Percentiles rank a stretch among this genome's conserved stretches.
Conservation (phyloP, 2,113 vertebrate species). For the Apus apus region DNA sequence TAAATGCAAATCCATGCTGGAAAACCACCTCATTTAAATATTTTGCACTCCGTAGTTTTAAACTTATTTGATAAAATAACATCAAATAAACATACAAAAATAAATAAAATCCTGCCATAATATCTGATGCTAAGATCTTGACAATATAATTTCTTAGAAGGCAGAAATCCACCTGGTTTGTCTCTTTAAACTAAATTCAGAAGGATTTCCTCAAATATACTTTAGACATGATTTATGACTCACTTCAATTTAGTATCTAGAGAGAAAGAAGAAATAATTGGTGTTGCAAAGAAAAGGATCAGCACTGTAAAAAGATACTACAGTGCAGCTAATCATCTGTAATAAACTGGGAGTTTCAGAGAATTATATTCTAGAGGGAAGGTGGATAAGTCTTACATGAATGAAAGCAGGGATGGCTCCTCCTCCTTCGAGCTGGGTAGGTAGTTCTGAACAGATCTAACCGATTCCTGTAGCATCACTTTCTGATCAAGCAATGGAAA, state of each 20-base stretch:
- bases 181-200: constrained; percentile 21
- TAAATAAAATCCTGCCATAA: not conserved
- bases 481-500: not conserved
- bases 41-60: not conserved
- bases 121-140: not conserved
- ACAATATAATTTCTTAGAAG: not conserved
- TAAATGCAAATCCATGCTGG: not conserved
- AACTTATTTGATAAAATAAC: not conserved
- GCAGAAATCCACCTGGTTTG: not conserved
- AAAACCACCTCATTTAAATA: not conserved
- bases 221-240: not conserved
- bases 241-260: not conserved
- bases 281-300: not conserved
- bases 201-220: not conserved
- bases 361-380: not conserved
- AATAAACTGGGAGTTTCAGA: not conserved
- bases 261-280: not conserved
- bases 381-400: not conserved
- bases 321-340: not conserved
- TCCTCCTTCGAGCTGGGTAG: not conserved
- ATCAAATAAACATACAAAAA: not conserved
- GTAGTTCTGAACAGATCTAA: not conserved
- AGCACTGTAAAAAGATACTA: not conserved
- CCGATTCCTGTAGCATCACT: not conserved
- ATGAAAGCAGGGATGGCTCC: not conserved